Percentiles rank a stretch among this genome's conserved stretches.
Conservation (phyloP, 2,888 invertebrate species). For the Zygothrica quintamaculata region DNA sequence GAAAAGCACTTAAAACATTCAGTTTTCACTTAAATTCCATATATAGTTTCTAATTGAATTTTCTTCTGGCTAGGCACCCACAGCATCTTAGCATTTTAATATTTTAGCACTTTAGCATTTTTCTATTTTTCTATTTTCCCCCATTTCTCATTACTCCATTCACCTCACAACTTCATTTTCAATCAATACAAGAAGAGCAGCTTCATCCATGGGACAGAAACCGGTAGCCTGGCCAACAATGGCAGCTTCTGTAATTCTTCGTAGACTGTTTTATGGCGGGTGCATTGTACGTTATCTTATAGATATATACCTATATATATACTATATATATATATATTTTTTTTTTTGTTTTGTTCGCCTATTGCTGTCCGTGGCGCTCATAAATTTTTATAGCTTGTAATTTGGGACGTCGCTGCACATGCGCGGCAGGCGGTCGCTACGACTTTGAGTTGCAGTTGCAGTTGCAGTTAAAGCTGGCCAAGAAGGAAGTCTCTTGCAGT, state of each 20-base stretch:
- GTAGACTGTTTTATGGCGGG: constrained; percentile 46
- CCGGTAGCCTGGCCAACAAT: constrained; percentile 51
- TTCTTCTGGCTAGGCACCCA: constrained; percentile 23
- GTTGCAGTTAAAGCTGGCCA: constrained; percentile 14
- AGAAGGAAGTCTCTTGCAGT: constrained; percentile 34
- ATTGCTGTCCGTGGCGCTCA: constrained; percentile 63
- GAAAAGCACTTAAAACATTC: neutral
- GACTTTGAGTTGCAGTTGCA: constrained; percentile 24
- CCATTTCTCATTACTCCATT: too few relatives aligned
- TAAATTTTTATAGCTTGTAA: constrained; percentile 78
- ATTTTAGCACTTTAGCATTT: too few relatives aligned
- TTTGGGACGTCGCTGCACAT: constrained; percentile 67
- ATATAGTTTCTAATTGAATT: constrained; percentile 55
- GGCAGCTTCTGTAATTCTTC: constrained; percentile 35
- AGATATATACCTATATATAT: constrained; percentile 47
- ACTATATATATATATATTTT: constrained; percentile 38
- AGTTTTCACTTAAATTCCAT: neutral
- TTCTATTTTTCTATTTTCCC: too few relatives aligned
- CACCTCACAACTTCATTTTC: constrained; percentile 54
- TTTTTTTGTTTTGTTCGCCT: constrained; percentile 42
- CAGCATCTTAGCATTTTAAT: constrained; percentile 23
- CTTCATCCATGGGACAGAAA: constrained; percentile 30
- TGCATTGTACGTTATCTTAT: constrained; percentile 37
- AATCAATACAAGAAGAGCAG: constrained; percentile 20
- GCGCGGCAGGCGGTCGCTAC: constrained; percentile 66